Evolutionary conservation across 1,140 invertebrate genomes (phyloP).

Genomic region (Drosophila tristis): DNA sequence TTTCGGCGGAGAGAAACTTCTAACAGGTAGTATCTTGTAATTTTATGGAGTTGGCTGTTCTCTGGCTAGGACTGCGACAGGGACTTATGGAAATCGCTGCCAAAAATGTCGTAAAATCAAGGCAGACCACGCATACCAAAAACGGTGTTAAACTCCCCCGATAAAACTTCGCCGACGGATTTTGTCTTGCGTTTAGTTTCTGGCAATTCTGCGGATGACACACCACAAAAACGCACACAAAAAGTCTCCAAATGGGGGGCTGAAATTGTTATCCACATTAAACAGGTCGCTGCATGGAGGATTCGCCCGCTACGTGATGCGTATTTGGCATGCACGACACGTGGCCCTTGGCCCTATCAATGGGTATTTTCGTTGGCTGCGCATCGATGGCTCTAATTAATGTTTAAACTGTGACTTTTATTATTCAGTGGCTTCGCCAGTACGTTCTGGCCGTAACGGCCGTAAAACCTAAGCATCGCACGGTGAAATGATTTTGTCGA

Average conservation of each 20-base stretch:
- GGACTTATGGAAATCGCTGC: conserved; percentile 47
- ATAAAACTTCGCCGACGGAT: conserved; percentile 49
- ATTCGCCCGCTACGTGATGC: conserved; percentile 55
- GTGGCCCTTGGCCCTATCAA: conserved; percentile 33
- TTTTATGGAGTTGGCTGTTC: conserved; percentile 66
- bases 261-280: conserved; percentile 49
- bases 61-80: background rate
- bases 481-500: conserved; percentile 33
- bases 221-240: conserved; percentile 1
- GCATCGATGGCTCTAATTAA: conserved; percentile 72
- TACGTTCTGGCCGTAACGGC: conserved; percentile 14
- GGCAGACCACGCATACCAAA: conserved; percentile 56
- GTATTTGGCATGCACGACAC: conserved; percentile 63
- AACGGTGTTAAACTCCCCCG: conserved; percentile 67
- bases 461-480: conserved; percentile 52
- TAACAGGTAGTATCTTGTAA: conserved; percentile 70
- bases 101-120: conserved; percentile 76
- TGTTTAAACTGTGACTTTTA: conserved; percentile 73
- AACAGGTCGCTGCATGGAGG: conserved; percentile 45
- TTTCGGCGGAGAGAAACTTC: conserved; percentile 57
- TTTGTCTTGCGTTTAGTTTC: conserved; percentile 72
- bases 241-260: conserved; percentile 18
- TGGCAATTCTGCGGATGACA: conserved; percentile 40
- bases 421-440: conserved; percentile 50
- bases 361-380: conserved; percentile 58